Percentiles rank a stretch among this genome's conserved stretches.
Conservation (phyloP, 1,140 invertebrate species). For the Cherax destructor region DNA sequence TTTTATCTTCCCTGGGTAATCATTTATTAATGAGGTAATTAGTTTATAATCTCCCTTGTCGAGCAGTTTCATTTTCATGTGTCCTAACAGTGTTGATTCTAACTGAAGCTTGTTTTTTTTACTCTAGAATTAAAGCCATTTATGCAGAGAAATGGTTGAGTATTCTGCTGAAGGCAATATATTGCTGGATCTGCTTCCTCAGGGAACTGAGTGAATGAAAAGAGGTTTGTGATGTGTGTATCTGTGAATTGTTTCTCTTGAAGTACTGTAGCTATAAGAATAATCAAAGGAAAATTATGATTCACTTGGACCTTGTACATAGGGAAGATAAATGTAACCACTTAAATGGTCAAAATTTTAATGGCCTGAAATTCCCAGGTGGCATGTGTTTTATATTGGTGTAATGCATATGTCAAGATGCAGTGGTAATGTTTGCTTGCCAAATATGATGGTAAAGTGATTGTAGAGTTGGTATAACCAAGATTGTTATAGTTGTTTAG, state of each 20-base stretch:
- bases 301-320: not conserved
- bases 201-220: constrained; percentile 44
- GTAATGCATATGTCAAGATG: not conserved
- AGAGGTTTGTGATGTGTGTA: constrained; percentile 25
- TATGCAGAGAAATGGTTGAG: constrained; percentile 4
- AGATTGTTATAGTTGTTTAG: constrained; percentile 6
- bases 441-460: constrained; percentile 1
- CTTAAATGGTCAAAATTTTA: not conserved
- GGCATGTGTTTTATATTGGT: not conserved
- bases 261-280: not conserved
- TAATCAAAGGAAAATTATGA: not conserved
- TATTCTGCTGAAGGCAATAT: constrained; percentile 22
- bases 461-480: not conserved
- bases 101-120: not conserved
- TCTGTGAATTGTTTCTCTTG: not conserved
- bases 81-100: not conserved
- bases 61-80: not conserved
- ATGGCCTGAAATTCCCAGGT: not conserved
- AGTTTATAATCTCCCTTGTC: not conserved
- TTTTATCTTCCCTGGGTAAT: not conserved
- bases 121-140: not conserved
- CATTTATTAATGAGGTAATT: not conserved
- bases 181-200: constrained; percentile 48
- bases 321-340: not conserved
- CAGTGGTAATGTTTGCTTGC: not conserved